A percentile compares a stretch with the other conserved stretches of the same genome.
These are phyloP conservation scores for Saturnia japonica DNA, from an alignment of 2,888 invertebrate species.

Conservation along the genomic window DNA sequence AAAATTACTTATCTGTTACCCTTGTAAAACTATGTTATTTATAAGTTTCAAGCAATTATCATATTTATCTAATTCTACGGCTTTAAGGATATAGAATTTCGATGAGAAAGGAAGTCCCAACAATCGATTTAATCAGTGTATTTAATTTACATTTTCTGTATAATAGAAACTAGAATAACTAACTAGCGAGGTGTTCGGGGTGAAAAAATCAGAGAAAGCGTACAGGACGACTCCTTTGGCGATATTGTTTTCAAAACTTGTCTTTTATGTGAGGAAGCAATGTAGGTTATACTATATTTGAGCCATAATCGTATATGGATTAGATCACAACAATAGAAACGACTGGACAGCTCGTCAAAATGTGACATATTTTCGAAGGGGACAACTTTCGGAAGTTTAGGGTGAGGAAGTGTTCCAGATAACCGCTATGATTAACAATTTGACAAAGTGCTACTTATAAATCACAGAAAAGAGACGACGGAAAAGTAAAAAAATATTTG, in stretches of 20 bases:
- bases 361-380: constrained; percentile 63
- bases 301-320: constrained; percentile 71
- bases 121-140: constrained; percentile 56
- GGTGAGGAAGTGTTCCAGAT: constrained; percentile 33
- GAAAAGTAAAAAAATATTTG: background rate
- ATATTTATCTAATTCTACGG: constrained; percentile 11
- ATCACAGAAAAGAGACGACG: background rate
- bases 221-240: constrained; percentile 56
- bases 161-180: constrained; percentile 49
- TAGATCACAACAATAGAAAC: constrained; percentile 61
- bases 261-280: constrained; percentile 61
- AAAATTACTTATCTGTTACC: no score
- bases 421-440: constrained; percentile 27
- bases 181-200: constrained; percentile 49
- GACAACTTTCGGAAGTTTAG: constrained; percentile 49
- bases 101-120: constrained; percentile 40
- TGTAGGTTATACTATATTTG: constrained; percentile 53
- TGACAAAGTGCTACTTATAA: background rate
- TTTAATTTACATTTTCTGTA: constrained; percentile 47
- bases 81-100: background rate
- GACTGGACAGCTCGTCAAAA: constrained; percentile 61
- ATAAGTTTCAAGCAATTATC: background rate
- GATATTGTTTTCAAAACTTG: constrained; percentile 69
- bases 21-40: background rate
- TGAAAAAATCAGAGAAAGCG: constrained; percentile 66